These are phyloP conservation scores for Sclerurus mexicanus DNA, from an alignment of 2,113 vertebrate genomes.

Conservation along the genomic window DNA sequence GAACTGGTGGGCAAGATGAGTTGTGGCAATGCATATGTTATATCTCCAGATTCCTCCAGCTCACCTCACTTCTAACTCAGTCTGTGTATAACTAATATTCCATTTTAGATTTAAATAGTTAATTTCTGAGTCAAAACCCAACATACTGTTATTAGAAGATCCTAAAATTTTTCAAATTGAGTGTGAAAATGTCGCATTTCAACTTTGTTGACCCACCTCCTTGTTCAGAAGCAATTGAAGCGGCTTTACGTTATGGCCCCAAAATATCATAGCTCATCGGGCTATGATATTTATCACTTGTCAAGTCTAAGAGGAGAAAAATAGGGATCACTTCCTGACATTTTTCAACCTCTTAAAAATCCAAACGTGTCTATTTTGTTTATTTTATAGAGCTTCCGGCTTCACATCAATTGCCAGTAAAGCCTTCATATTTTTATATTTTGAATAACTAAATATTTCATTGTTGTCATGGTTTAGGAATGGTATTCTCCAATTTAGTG, in stretches of 20 bases:
- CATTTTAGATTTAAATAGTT: neutral
- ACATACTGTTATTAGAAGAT: neutral
- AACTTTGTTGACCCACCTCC: neutral
- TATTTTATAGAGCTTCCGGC: neutral
- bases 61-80: neutral
- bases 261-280: neutral
- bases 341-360: slow-evolving; percentile 24
- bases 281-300: neutral
- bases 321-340: neutral
- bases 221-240: neutral
- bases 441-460: neutral
- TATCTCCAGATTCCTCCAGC: neutral
- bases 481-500: neutral
- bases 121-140: neutral
- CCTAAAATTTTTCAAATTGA: neutral
- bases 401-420: neutral
- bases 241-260: neutral
- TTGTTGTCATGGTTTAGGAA: neutral
- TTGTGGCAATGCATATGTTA: neutral
- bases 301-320: neutral
- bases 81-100: neutral
- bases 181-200: neutral
- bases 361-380: neutral
- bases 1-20: rapidly evolving
- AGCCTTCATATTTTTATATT: neutral